phyloP scores from a whole-genome alignment of 2,797 vertebrate species.

The Sebastiscus tertius region DNA sequence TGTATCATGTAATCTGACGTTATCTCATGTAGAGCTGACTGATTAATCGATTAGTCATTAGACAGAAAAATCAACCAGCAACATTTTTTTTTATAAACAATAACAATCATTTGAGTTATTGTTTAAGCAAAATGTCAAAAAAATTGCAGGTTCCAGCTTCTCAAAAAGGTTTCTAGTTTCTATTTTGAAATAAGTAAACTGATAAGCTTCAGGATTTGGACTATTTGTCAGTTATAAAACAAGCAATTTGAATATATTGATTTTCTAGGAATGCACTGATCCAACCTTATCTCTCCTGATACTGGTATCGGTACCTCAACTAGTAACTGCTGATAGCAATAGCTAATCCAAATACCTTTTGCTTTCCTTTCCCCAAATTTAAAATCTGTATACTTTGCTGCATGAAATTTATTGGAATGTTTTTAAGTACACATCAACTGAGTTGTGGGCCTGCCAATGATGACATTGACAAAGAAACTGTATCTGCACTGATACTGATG shows the following conservation, averaged over 20 bases:
- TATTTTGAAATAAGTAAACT: not conserved
- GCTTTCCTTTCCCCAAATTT: not conserved
- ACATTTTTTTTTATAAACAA: not conserved
- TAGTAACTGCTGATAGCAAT: not conserved
- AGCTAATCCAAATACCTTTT: not conserved
- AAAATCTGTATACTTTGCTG: not conserved
- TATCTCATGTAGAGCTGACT: not conserved
- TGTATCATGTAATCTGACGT: not conserved
- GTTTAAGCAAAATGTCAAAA: not conserved
- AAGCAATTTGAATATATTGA: not conserved
- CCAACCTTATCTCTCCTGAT: no score
- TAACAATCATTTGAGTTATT: not conserved
- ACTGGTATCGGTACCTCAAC: not conserved
- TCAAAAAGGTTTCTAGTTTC: not conserved
- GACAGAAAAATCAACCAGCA: not conserved
- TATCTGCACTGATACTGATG: not conserved
- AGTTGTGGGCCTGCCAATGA: slow-evolving; percentile 18
- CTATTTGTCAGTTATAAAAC: not conserved
- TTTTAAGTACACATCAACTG: not conserved
- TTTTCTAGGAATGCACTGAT: not conserved
- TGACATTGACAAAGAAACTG: not conserved
- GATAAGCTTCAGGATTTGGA: not conserved
- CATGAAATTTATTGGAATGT: not conserved
- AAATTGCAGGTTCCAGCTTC: not conserved
- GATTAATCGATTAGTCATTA: not conserved